phyloP scores from a whole-genome alignment of 2,113 vertebrate species.

The Gymnorhina tibicen region DNA sequence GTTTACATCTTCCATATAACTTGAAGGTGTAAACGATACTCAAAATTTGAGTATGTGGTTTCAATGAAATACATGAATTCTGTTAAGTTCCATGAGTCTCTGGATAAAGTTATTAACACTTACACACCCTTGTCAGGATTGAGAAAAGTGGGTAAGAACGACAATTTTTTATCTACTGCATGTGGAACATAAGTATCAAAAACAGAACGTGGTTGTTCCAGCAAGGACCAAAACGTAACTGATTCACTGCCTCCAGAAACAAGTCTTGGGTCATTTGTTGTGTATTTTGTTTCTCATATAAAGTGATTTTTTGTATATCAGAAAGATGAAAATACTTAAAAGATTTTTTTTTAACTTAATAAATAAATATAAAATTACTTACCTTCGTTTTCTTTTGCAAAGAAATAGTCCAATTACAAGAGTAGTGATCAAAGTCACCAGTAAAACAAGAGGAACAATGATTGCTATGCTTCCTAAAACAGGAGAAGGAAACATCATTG shows the following conservation, averaged over 20 bases:
- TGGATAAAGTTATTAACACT: neutral
- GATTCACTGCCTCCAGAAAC: neutral
- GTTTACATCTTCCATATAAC: neutral
- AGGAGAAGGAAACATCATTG: neutral
- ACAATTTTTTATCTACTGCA: neutral
- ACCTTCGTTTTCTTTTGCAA: conserved; percentile 94
- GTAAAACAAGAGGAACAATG: conserved; percentile 92
- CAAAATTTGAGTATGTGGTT: neutral
- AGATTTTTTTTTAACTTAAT: neutral
- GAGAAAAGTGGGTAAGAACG: neutral
- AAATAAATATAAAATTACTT: neutral
- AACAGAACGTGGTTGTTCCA: neutral
- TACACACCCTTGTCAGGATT: neutral
- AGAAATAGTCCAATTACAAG: conserved; percentile 91
- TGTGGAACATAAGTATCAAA: neutral
- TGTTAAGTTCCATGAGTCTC: neutral
- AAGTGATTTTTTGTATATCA: neutral
- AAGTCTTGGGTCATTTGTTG: neutral
- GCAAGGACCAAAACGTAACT: neutral
- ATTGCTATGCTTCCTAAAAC: conserved; percentile 93
- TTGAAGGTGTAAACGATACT: neutral
- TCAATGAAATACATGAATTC: neutral
- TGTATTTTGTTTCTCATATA: neutral
- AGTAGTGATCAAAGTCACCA: conserved; percentile 91
- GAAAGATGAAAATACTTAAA: neutral